These are phyloP conservation scores for Epistrophe eligans DNA, from an alignment of 2,888 invertebrate species.

Conservation along the genomic window DNA sequence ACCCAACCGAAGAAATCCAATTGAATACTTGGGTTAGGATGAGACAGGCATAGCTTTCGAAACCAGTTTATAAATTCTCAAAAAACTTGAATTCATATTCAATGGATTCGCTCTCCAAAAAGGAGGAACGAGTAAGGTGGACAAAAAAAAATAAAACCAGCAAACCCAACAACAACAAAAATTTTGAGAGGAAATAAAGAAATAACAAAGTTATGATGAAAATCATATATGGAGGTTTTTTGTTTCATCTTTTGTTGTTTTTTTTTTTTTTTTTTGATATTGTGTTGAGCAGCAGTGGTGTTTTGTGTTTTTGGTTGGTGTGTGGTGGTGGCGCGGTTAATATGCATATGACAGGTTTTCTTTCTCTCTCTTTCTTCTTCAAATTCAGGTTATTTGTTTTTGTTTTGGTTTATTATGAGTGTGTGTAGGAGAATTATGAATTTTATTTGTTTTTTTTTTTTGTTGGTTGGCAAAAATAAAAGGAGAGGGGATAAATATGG, in stretches of 20 bases:
- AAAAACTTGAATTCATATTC: conserved; percentile 30
- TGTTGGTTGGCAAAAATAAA: conserved; percentile 62
- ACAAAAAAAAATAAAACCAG: conserved; percentile 10
- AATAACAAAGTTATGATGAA: conserved; percentile 75
- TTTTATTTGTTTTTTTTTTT: conserved; percentile 71
- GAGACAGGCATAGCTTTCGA: conserved; percentile 43
- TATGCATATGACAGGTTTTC: conserved; percentile 76
- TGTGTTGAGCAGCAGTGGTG: conserved; percentile 41
- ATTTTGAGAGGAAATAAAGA: conserved; percentile 67
- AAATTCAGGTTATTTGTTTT: conserved; percentile 25
- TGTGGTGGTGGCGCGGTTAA: conserved; percentile 64
- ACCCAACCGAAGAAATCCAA: conserved; percentile 50
- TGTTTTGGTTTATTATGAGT: conserved; percentile 35
- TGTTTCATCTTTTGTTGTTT: conserved; percentile 77
- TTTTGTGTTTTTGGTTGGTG: conserved; percentile 54
- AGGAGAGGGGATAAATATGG: conserved; percentile 73
- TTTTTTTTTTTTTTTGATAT: not conserved
- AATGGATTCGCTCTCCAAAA: conserved; percentile 37
- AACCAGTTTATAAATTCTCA: conserved; percentile 49
- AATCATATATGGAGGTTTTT: conserved; percentile 67
- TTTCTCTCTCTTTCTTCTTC: conserved; percentile 54
- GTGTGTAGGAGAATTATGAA: conserved; percentile 77
- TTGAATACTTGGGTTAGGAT: conserved; percentile 36
- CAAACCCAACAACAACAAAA: conserved; percentile 12
- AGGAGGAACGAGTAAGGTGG: conserved; percentile 40